Evolutionary conservation across 2,888 invertebrate genomes (phyloP), one percentile per base, ranked within the genome.

Genomic region (Lypha dubia): DNA sequence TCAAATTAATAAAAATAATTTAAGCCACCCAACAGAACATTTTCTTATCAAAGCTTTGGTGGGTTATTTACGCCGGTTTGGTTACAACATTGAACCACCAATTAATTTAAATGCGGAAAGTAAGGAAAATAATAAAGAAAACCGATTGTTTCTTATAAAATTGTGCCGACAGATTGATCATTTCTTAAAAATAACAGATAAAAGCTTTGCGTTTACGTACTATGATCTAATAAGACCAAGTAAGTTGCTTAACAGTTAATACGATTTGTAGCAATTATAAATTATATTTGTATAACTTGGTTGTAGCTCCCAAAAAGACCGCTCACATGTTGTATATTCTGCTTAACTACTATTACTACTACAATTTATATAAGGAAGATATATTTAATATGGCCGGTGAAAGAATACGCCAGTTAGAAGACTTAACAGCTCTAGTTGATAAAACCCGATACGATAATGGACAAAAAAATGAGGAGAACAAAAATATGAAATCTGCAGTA

Each of bases 121-220:
- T 22, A 77, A 75, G 24, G 89, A 91, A 13, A 87, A 86, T 13
- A 85, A 85, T 5, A 86, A 85, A 8, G 90, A 89, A 56, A 88
- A 87, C 32, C 89, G 92, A 3, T 53, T 87, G 1, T 91, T 91
- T 70, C 80, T 91, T 0, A 82, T 88, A 41, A 88, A 88, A 11
- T 77, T 91, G 22, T 88, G 88, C 35, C 87, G 89, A 0, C 89
- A 90, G 83, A 89, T 90, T 6, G 90, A 91, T 68, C 87, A 88
- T 44, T 90, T 91, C n/a, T 51, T 91, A 28, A 90, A 90, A 74
- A 89, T 91, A 17, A 89, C 89, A 0, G 90, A 90, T 81, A 91
- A 91, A 15, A 85, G 86, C 4, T 89, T 89, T 77, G 87, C 87
- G 0, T 92, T 90, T 53, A 87, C 86, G 1, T 90, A 89, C 56